phyloP scores from a whole-genome alignment of 2,888 invertebrate genomes.

The Isoperla grammatica region DNA sequence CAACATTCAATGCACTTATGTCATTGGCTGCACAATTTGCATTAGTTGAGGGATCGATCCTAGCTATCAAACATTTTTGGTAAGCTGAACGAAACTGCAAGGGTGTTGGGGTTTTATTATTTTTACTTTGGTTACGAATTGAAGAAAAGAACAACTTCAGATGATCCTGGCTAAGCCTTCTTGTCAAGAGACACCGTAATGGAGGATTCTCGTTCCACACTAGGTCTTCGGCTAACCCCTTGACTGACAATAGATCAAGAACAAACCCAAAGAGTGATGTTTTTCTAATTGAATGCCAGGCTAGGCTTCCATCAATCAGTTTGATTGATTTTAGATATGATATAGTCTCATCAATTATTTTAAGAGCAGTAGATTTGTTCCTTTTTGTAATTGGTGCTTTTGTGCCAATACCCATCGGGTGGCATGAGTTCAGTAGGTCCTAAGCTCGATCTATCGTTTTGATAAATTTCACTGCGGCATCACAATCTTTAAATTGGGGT shows the following conservation, averaged over 20 bases:
- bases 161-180: slow-evolving; percentile 26
- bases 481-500: slow-evolving; percentile 17
- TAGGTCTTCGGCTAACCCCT: slow-evolving; percentile 1
- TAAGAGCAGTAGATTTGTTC: not conserved
- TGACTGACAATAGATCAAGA: slow-evolving; percentile 7
- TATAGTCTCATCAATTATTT: not conserved
- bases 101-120: slow-evolving; percentile 24
- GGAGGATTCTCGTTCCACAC: not conserved
- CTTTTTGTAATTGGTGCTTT: not conserved
- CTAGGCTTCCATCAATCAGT: not conserved
- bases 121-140: slow-evolving; percentile 23
- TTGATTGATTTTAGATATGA: not conserved
- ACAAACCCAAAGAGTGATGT: slow-evolving; percentile 11
- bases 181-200: slow-evolving; percentile 17
- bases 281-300: not conserved
- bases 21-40: not conserved
- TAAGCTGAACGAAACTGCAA: slow-evolving; percentile 18
- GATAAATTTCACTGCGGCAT: slow-evolving; percentile 24
- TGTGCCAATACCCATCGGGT: not conserved
- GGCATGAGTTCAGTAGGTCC: slow-evolving; percentile 24
- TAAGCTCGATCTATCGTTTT: slow-evolving; percentile 21
- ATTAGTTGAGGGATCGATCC: slow-evolving; percentile 1
- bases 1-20: too few relatives aligned
- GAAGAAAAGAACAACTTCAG: slow-evolving; percentile 25
- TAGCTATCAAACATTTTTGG: slow-evolving; percentile 7